A percentile compares a stretch with the other conserved stretches of the same genome.
phyloP scores from a whole-genome alignment of 2,113 vertebrate species.

The Callorhinus ursinus region DNA sequence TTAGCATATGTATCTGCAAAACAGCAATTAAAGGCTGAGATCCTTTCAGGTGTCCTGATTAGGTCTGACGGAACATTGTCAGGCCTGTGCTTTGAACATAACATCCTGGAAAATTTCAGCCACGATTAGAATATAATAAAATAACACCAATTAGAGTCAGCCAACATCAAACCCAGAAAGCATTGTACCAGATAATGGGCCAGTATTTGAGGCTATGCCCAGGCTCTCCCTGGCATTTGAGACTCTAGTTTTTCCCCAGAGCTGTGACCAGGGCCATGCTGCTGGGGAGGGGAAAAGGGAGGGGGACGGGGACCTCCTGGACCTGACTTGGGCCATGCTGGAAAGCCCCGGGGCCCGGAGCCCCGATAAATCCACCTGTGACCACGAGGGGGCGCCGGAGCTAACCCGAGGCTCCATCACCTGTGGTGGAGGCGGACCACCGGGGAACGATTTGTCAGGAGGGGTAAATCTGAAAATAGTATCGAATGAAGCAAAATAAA shows the following conservation, averaged over 20 bases:
- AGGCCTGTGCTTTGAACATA: background rate
- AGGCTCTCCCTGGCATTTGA: background rate
- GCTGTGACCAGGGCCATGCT: background rate
- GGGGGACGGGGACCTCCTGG: fast-evolving
- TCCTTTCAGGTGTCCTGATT: background rate
- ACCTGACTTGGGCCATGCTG: background rate
- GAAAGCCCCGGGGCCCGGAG: background rate
- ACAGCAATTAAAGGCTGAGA: background rate
- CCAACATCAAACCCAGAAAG: background rate
- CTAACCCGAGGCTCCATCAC: background rate
- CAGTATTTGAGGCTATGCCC: background rate
- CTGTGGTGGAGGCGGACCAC: background rate
- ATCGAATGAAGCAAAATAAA: background rate
- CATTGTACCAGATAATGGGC: background rate
- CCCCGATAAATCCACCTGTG: background rate
- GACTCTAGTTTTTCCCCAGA: background rate
- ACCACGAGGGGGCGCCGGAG: background rate
- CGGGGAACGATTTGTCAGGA: no score
- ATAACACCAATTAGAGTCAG: background rate
- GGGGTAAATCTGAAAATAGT: background rate
- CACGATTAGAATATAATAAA: background rate
- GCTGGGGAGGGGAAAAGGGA: no score
- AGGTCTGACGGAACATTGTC: background rate
- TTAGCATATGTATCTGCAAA: background rate
- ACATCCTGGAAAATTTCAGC: constrained; percentile 3